Conservation (phyloP, 64 coral and sea anemone species). For the Montipora cactus region DNA sequence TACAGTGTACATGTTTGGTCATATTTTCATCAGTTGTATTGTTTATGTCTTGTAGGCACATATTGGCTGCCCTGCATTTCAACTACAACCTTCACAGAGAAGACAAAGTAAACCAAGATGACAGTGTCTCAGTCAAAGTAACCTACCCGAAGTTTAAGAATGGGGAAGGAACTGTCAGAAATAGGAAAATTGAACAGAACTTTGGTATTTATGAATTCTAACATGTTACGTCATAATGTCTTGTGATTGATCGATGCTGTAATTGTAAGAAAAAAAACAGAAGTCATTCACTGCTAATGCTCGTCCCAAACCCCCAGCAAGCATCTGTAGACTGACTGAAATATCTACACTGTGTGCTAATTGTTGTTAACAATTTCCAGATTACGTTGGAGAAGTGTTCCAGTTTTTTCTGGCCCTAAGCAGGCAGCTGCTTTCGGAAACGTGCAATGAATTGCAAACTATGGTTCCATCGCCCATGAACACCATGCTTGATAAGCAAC, state of each 20-base stretch:
- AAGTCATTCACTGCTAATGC: background rate
- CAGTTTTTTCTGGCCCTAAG: background rate
- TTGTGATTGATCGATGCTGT: too few species aligned
- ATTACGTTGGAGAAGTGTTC: background rate
- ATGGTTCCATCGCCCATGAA: slow-evolving; percentile 31
- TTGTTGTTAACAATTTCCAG: background rate
- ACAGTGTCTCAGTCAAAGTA: too few species aligned
- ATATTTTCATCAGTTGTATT: too few species aligned
- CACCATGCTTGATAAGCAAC: slow-evolving; percentile 36
- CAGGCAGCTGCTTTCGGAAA: background rate
- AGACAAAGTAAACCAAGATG: too few species aligned
- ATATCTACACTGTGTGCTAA: background rate
- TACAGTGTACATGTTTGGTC: too few species aligned
- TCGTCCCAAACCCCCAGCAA: background rate
- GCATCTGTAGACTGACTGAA: background rate
- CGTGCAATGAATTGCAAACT: background rate
- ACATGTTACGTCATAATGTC: too few species aligned
- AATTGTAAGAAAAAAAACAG: background rate
- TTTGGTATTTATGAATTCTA: background rate
- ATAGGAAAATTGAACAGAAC: background rate
- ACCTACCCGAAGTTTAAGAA: too few species aligned
- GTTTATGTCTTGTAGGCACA: too few species aligned
- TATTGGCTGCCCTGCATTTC: too few species aligned
- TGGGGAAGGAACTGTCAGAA: too few species aligned
- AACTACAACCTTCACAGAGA: too few species aligned